Evolutionary conservation across 2,888 invertebrate species (phyloP).

Genomic region (Ornithoptera priamus): DNA sequence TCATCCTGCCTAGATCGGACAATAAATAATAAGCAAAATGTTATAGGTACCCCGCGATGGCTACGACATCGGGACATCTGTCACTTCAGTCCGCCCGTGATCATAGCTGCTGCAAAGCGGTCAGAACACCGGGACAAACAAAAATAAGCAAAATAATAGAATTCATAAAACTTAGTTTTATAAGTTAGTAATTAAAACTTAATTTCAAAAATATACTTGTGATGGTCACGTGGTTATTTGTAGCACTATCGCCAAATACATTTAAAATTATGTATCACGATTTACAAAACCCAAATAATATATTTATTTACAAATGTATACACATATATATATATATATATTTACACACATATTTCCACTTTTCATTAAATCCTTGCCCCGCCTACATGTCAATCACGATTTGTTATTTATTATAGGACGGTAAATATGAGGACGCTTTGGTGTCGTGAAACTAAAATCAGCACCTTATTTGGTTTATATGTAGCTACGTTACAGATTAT

Average conservation of each 20-base stretch:
- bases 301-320: conserved; percentile 17
- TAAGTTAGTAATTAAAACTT: not conserved
- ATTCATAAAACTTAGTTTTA: too few relatives aligned
- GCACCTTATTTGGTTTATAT: conserved; percentile 45
- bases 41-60: too few relatives aligned
- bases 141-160: too few relatives aligned
- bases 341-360: conserved; percentile 27
- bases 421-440: conserved; percentile 53
- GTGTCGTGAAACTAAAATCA: conserved; percentile 65
- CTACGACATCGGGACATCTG: too few relatives aligned
- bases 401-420: conserved; percentile 44
- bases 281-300: conserved; percentile 13
- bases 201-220: not conserved
- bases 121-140: too few relatives aligned
- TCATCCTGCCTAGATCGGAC: too few relatives aligned
- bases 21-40: too few relatives aligned
- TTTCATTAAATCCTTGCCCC: conserved; percentile 53
- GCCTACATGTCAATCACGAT: conserved; percentile 57
- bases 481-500: conserved; percentile 11
- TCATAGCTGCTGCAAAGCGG: too few relatives aligned
- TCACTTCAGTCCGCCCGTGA: too few relatives aligned
- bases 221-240: not conserved
- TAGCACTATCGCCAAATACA: not conserved
- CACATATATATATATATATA: too few relatives aligned
- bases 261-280: conserved; percentile 12